Conservation (phyloP, 1,140 invertebrate species). For the Drosophila repleta region DNA sequence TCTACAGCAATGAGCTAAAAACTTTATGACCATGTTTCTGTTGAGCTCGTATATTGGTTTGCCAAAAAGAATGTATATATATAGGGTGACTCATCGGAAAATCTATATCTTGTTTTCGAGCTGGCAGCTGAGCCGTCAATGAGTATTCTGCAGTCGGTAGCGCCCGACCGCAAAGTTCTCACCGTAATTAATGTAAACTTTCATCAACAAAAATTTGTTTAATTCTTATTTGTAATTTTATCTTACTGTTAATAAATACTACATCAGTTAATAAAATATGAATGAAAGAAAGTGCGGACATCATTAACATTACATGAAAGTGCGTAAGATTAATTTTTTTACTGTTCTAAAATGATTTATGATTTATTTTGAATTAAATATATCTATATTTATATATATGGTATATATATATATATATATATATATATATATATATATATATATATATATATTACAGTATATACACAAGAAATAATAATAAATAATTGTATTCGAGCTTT, state of each 20-base stretch:
- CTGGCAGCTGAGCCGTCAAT: too few species aligned
- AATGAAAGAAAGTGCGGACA: background rate
- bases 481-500: constrained; percentile 1
- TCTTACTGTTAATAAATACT: too few species aligned
- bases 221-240: background rate
- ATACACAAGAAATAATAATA: background rate
- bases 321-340: background rate
- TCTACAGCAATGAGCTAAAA: too few species aligned
- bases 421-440: background rate
- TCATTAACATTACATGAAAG: background rate
- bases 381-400: too few species aligned
- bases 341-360: background rate
- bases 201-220: background rate
- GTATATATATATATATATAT: background rate
- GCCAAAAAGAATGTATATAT: too few species aligned
- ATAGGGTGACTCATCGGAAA: too few species aligned
- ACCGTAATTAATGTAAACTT: background rate
- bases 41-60: too few species aligned
- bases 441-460: constrained; percentile 2
- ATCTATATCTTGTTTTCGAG: too few species aligned
- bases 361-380: background rate
- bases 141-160: too few species aligned
- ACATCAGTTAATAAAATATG: background rate
- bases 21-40: too few species aligned
- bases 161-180: too few species aligned